Evolutionary conservation across 2,888 invertebrate genomes (phyloP), one percentile per base, ranked within the genome.

Genomic region (Drosophila multiciliata): DNA sequence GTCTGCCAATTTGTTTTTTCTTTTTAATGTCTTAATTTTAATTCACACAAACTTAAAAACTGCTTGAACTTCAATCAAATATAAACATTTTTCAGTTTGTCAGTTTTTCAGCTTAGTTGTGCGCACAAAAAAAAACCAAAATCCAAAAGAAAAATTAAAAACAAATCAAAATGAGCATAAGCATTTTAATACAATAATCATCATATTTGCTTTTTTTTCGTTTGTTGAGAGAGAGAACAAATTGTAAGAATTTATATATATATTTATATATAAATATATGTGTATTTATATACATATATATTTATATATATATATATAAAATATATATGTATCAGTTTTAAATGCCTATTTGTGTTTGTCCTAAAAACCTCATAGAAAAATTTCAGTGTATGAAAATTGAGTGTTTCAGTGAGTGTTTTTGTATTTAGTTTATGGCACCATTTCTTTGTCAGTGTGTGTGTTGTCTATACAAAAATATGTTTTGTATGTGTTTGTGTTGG

Each of bases 261-360:
- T 29, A 29, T 29, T 60, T 53, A 55, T 52, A 38, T 32, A 29
- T 29, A 49, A 49, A 66, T 69, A 26, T 11, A 33, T 33, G 2
- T 9, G 9, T 33, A 33, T 33, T 9, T 26, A 26, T 5, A 26
- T 26, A 66, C 49, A 52, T 52, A 33, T 32, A 29, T 35, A 49
- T 54, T 59, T 69, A 26, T 50, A 60, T 33, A 26, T 29, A 52
- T 54, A 32, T 48, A 67, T 49, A 23, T 50, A 36, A 49, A n/a
- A 35, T 36, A 33, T 63, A 77, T 55, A 64, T 54, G 59, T 33
- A 42, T 50, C 29, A 49, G 23, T 73, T 71, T 85, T 82, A 82
- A 81, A 78, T 91, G 87, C 85, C 87, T 81, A 74, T 83, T 75
- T 89, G 77, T 81, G 82, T 90, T 45, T 73, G 75, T 77, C 79